Evolutionary conservation across 2,888 invertebrate genomes (phyloP).

Genomic region (Leptura quadrifasciata): DNA sequence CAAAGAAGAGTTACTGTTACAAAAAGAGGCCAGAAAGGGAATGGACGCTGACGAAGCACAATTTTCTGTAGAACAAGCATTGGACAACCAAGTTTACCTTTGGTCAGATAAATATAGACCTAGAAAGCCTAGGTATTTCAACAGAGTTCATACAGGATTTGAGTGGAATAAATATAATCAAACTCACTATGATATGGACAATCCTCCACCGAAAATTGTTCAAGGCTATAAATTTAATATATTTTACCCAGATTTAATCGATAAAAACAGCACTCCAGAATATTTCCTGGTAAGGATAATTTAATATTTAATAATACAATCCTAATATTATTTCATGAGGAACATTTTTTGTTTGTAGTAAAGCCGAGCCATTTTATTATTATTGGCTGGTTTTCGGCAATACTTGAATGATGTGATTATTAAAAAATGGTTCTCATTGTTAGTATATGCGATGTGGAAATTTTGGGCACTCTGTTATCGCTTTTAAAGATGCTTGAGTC

Average conservation of each 20-base stretch:
- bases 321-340: too few relatives aligned
- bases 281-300: slow-evolving; percentile 86
- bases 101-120: slow-evolving; percentile 99
- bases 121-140: slow-evolving; percentile 97
- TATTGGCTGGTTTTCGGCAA: too few relatives aligned
- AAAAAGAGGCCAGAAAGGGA: slow-evolving; percentile 88
- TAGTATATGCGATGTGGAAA: too few relatives aligned
- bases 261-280: slow-evolving; percentile 93
- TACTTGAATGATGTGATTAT: too few relatives aligned
- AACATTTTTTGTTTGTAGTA: too few relatives aligned
- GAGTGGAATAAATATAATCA: slow-evolving; percentile 99
- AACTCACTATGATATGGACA: slow-evolving; percentile 99
- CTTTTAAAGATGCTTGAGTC: too few relatives aligned
- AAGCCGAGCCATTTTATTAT: too few relatives aligned
- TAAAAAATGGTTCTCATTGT: too few relatives aligned
- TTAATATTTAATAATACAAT: neutral
- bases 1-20: slow-evolving; percentile 80
- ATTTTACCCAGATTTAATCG: slow-evolving; percentile 99
- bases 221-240: slow-evolving; percentile 99
- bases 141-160: slow-evolving; percentile 96
- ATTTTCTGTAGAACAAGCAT: slow-evolving; percentile 91
- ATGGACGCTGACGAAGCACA: slow-evolving; percentile 91
- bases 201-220: slow-evolving; percentile 99
- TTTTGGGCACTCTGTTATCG: too few relatives aligned
- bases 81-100: slow-evolving; percentile 90